These are phyloP conservation scores for Chrysopilus asiliformis DNA, from an alignment of 2,888 invertebrate genomes.

Conservation along the genomic window DNA sequence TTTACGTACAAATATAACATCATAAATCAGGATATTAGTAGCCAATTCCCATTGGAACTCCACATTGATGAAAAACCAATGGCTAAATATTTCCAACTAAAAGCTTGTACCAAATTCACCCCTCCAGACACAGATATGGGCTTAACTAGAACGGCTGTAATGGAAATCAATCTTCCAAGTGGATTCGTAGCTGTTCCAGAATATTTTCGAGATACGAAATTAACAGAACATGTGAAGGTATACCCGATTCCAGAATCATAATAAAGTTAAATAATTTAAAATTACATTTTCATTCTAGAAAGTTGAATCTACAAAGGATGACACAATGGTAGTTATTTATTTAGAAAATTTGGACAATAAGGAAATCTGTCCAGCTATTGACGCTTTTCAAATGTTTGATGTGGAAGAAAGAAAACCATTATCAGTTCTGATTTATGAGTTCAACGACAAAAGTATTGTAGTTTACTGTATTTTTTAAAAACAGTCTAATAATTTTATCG, in stretches of 20 bases:
- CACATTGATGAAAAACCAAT: no score
- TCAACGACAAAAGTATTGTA: constrained; percentile 72
- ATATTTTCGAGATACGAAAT: no score
- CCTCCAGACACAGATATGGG: no score
- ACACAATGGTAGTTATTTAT: constrained; percentile 51
- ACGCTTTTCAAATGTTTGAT: constrained; percentile 68
- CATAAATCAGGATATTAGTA: not conserved
- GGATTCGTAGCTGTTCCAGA: no score
- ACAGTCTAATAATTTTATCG: constrained; percentile 11
- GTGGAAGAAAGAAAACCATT: constrained; percentile 78
- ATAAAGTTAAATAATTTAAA: not conserved
- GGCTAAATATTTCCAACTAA: no score
- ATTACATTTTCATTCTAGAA: constrained; percentile 19
- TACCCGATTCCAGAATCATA: not conserved
- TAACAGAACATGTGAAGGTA: no score
- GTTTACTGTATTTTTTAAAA: no score
- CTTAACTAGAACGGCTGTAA: no score
- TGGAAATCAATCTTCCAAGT: no score
- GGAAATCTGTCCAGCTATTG: constrained; percentile 72
- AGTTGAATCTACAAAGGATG: constrained; percentile 53
- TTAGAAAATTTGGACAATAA: constrained; percentile 49
- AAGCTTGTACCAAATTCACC: no score
- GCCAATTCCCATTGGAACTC: no score
- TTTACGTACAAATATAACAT: constrained; percentile 33
- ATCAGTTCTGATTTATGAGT: constrained; percentile 73